These are phyloP conservation scores for Drosophila watanabei DNA, from an alignment of 1,140 invertebrate genomes.

Conservation along the genomic window DNA sequence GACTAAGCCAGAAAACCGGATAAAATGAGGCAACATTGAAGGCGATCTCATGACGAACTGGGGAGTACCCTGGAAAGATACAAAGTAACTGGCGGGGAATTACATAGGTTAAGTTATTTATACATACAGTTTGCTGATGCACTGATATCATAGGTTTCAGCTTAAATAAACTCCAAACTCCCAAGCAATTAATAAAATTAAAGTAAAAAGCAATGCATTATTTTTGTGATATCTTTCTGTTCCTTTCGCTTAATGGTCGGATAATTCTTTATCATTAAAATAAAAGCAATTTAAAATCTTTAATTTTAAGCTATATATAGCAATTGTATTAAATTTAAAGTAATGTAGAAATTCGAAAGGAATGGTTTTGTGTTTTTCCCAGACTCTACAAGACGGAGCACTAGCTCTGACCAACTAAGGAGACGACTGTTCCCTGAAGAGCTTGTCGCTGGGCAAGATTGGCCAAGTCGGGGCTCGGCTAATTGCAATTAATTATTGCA, in stretches of 20 bases:
- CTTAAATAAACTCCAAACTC: not conserved
- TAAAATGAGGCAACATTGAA: slow-evolving; percentile 23
- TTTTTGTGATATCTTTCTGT: too few relatives aligned
- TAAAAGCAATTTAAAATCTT: not conserved
- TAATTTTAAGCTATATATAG: not conserved
- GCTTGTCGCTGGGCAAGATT: slow-evolving; percentile 23
- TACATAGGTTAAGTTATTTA: not conserved
- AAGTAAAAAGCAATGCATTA: not conserved
- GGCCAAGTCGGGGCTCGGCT: slow-evolving; percentile 50
- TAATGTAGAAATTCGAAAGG: not conserved
- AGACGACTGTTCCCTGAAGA: slow-evolving; percentile 17
- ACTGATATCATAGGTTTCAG: not conserved
- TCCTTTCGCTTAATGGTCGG: not conserved
- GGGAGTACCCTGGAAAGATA: slow-evolving; percentile 26
- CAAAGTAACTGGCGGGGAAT: not conserved
- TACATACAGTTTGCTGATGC: not conserved
- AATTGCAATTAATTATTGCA: slow-evolving; percentile 82
- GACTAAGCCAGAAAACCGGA: slow-evolving; percentile 57
- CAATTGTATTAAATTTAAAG: not conserved
- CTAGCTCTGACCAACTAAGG: slow-evolving; percentile 18
- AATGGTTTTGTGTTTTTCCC: not conserved
- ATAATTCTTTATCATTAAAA: not conserved
- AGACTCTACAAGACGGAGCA: not conserved
- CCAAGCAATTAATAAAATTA: not conserved
- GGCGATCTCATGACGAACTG: slow-evolving; percentile 16